Conservation (phyloP, 2,113 vertebrate genomes). For the Corythornis cristatus region DNA sequence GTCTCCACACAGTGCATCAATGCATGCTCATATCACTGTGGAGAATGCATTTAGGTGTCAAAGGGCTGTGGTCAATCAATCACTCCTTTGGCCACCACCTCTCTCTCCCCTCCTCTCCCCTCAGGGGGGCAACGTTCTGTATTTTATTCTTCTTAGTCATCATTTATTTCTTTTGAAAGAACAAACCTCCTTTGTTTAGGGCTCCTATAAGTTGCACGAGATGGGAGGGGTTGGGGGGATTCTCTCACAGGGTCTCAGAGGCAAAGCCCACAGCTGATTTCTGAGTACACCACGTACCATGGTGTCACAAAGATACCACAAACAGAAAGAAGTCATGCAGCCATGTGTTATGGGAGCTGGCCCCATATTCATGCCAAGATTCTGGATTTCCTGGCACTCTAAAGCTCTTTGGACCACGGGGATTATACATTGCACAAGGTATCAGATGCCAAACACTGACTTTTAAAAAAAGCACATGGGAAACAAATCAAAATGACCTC, state of each 20-base stretch:
- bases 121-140: not conserved
- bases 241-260: slow-evolving; percentile 1
- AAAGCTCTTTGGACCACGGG: not conserved
- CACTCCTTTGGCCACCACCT: not conserved
- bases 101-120: not conserved
- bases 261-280: slow-evolving; percentile 1
- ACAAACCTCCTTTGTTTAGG: slow-evolving; percentile 33
- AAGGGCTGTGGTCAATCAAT: not conserved
- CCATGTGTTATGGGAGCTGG: slow-evolving; percentile 14
- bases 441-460: slow-evolving; percentile 19
- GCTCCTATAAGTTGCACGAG: not conserved
- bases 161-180: slow-evolving; percentile 1
- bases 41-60: not conserved
- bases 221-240: not conserved
- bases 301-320: not conserved
- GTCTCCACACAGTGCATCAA: not conserved
- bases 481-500: slow-evolving; percentile 27
- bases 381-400: slow-evolving; percentile 36
- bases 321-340: not conserved
- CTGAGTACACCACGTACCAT: not conserved
- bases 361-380: slow-evolving; percentile 28
- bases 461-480: not conserved
- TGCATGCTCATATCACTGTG: rapidly evolving
- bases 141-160: not conserved
- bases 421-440: slow-evolving; percentile 36